phyloP scores from a whole-genome alignment of 2,113 vertebrate genomes.

The Hyla sarda region DNA sequence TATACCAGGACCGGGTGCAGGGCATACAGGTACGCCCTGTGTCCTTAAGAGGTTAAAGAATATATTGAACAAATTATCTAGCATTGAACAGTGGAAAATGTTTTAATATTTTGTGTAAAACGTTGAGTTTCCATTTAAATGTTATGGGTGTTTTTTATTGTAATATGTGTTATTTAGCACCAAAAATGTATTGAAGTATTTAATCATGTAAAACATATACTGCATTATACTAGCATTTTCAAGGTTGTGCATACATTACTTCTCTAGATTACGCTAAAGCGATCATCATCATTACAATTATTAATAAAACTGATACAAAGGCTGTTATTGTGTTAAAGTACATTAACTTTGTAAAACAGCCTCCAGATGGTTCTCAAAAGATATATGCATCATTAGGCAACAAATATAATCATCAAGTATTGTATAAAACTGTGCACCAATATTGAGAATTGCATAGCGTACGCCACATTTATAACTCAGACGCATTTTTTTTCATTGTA shows the following conservation, averaged over 20 bases:
- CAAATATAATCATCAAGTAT: conserved; percentile 51
- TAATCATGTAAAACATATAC: neutral
- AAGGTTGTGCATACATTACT: conserved; percentile 3
- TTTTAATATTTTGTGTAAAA: too few species aligned
- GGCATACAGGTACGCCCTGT: too few species aligned
- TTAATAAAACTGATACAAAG: conserved; percentile 47
- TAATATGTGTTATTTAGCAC: neutral
- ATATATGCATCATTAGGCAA: conserved; percentile 48
- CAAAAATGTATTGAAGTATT: neutral
- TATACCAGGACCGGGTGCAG: too few species aligned
- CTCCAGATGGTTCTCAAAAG: conserved; percentile 51
- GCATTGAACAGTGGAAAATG: too few species aligned
- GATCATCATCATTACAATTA: conserved; percentile 41
- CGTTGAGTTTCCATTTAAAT: neutral
- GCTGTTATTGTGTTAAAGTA: conserved; percentile 35
- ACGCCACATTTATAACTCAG: conserved; percentile 37
- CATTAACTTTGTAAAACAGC: conserved; percentile 52
- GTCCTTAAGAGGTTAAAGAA: too few species aligned
- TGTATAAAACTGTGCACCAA: conserved; percentile 26
- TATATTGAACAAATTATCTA: too few species aligned
- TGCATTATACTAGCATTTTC: neutral
- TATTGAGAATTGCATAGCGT: conserved; percentile 30
- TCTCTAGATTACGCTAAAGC: conserved; percentile 16
- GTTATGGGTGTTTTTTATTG: neutral
- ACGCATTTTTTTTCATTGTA: conserved; percentile 1